Conservation (phyloP, 2,888 invertebrate genomes). For the Thysanoteuthis rhombus region DNA sequence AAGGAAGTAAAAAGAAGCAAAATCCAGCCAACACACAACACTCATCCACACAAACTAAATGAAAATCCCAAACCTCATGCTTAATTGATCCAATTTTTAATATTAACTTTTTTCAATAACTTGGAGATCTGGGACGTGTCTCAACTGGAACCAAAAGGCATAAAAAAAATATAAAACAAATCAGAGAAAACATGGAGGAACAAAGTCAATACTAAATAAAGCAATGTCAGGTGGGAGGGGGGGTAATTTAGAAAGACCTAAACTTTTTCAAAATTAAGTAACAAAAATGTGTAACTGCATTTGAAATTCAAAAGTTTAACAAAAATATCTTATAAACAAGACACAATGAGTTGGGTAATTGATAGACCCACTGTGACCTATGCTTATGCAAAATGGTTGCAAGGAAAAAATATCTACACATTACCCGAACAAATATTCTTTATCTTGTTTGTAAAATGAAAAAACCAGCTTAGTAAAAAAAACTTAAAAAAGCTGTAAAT, state of each 20-base stretch:
- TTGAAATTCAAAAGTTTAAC: too few species aligned
- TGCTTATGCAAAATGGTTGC: too few species aligned
- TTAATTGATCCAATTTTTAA: slow-evolving; percentile 12
- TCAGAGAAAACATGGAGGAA: too few species aligned
- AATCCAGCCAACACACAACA: background rate
- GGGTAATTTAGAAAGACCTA: background rate
- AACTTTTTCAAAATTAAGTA: too few species aligned
- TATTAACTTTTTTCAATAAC: slow-evolving; percentile 12
- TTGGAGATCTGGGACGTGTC: background rate
- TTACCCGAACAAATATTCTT: too few species aligned
- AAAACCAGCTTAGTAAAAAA: too few species aligned
- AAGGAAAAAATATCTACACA: too few species aligned
- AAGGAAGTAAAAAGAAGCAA: background rate
- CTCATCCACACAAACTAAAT: background rate
- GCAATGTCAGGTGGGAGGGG: background rate
- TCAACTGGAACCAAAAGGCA: background rate
- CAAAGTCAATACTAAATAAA: background rate
- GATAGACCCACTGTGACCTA: too few species aligned
- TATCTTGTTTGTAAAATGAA: too few species aligned
- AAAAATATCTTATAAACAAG: background rate
- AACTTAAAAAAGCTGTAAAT: too few species aligned
- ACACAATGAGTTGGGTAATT: background rate
- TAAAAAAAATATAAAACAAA: background rate
- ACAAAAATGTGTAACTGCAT: too few species aligned
- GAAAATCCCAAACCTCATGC: slow-evolving; percentile 12